Conservation (phyloP, 2,797 vertebrate genomes). For the Mallotus villosus region DNA sequence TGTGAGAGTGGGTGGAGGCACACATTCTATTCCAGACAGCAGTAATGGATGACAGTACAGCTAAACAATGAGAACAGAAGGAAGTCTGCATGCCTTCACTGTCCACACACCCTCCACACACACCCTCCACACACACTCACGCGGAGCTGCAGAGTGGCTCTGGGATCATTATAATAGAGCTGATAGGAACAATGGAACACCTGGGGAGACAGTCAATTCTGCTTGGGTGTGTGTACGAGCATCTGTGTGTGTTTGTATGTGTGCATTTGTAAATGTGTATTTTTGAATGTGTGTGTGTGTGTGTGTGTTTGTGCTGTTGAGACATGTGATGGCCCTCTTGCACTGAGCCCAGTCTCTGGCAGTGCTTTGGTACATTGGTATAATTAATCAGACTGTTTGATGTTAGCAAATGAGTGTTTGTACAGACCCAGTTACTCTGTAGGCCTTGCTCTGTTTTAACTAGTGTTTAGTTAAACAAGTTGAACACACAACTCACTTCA, state of each 20-base stretch:
- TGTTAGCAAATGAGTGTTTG: constrained; percentile 67
- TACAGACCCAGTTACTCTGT: constrained; percentile 56
- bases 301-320: constrained; percentile 42
- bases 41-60: constrained; percentile 73
- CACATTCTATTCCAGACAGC: constrained; percentile 71
- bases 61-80: constrained; percentile 45
- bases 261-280: constrained; percentile 27
- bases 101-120: constrained; percentile 27
- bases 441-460: constrained; percentile 58
- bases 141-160: constrained; percentile 40
- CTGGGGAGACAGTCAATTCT: constrained; percentile 44
- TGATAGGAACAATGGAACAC: constrained; percentile 61
- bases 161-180: constrained; percentile 54
- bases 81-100: constrained; percentile 55
- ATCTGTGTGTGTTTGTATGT: constrained; percentile 8
- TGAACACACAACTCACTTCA: constrained; percentile 49
- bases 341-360: constrained; percentile 37
- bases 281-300: not conserved
- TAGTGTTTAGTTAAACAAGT: constrained; percentile 63
- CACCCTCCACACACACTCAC: constrained; percentile 29
- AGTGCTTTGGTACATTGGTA: constrained; percentile 37
- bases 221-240: constrained; percentile 15
- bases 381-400: constrained; percentile 72
- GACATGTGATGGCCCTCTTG: constrained; percentile 36
- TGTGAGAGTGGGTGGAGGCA: constrained; percentile 70